A percentile compares a stretch with the other conserved stretches of the same genome.
phyloP scores from a whole-genome alignment of 2,113 vertebrate species.

The Shinisaurus crocodilurus region DNA sequence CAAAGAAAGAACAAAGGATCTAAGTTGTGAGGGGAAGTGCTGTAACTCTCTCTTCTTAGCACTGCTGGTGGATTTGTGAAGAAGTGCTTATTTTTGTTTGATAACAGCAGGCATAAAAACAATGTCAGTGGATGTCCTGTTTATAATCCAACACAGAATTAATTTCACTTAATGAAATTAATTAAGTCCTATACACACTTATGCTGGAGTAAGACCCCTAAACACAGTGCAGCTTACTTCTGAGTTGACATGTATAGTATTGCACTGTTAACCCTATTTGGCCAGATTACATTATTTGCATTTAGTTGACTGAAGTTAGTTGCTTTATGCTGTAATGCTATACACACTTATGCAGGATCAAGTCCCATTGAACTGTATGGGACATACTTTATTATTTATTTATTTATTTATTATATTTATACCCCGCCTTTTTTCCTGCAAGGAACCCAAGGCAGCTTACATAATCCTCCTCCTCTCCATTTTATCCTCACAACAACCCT shows the following conservation, averaged over 20 bases:
- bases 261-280: background rate
- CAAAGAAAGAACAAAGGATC: accelerated
- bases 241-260: background rate
- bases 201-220: background rate
- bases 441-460: too few relatives aligned
- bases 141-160: background rate
- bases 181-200: background rate
- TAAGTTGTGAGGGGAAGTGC: background rate
- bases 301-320: background rate
- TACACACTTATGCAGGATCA: background rate
- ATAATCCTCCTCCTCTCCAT: too few relatives aligned
- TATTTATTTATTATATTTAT: too few relatives aligned
- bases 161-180: background rate
- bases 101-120: background rate
- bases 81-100: background rate
- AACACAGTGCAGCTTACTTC: background rate
- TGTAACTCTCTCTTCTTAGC: background rate
- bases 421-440: too few relatives aligned
- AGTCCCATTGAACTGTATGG: background rate
- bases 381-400: too few relatives aligned
- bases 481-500: too few relatives aligned
- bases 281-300: background rate
- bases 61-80: background rate
- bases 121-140: background rate
- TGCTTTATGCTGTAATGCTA: too few relatives aligned